Conservation (phyloP, 2,113 vertebrate genomes). For the Odocoileus hemionus region DNA sequence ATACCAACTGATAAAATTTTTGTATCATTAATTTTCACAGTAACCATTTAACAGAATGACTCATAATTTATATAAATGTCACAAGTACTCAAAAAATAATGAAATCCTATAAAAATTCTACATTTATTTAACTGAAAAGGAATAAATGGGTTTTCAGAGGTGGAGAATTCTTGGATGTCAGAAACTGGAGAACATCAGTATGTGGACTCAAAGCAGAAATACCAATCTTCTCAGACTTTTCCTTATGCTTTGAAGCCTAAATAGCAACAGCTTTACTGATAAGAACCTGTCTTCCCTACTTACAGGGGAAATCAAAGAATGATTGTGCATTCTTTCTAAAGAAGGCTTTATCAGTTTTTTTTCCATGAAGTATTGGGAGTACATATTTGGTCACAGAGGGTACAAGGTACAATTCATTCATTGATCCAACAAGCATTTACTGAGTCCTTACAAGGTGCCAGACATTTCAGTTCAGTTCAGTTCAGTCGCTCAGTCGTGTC, state of each 20-base stretch:
- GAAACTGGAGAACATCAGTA: neutral
- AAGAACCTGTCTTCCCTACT: neutral
- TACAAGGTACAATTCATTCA: neutral
- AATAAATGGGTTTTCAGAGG: neutral
- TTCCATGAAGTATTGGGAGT: neutral
- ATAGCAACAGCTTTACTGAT: neutral
- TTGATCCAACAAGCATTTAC: neutral
- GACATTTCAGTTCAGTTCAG: neutral
- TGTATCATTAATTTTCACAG: neutral
- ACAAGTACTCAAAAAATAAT: neutral
- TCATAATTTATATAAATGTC: neutral
- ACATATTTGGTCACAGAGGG: neutral
- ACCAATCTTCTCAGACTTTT: neutral
- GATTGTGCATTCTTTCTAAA: neutral
- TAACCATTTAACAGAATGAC: neutral
- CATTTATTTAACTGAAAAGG: neutral
- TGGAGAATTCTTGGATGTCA: neutral
- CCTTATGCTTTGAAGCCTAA: neutral
- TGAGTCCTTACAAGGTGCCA: neutral
- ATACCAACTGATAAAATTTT: neutral
- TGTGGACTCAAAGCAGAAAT: neutral
- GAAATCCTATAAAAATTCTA: conserved; percentile 15
- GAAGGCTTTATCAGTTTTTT: neutral
- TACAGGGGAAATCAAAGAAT: neutral
- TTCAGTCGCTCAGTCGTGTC: too few species aligned